These are phyloP conservation scores for Caenorhabditis imperialis DNA, from an alignment of 2,888 invertebrate genomes.

Conservation along the genomic window DNA sequence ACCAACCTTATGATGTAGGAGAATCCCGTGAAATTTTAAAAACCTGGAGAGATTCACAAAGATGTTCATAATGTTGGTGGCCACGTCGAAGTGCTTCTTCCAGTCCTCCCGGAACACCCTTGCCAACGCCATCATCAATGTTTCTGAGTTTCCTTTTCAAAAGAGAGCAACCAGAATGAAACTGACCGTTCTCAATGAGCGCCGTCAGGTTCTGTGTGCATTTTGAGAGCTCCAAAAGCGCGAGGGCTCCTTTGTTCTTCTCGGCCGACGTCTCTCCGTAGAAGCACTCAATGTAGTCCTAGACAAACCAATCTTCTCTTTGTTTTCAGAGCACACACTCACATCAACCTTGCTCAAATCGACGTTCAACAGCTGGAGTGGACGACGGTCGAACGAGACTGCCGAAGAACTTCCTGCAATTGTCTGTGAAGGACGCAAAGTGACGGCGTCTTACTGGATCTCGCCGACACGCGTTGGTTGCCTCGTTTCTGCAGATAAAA, in stretches of 20 bases:
- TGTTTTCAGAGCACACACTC: slow-evolving; percentile 9
- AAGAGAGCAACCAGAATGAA: background rate
- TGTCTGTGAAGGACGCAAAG: background rate
- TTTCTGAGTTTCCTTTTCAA: no score
- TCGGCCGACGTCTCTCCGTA: slow-evolving; percentile 89
- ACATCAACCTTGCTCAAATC: slow-evolving; percentile 64
- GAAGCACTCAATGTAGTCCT: slow-evolving; percentile 93
- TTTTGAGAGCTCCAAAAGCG: slow-evolving; percentile 91
- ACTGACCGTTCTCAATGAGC: slow-evolving; percentile 90
- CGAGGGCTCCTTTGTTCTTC: slow-evolving; percentile 90
- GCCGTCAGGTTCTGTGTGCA: slow-evolving; percentile 94
- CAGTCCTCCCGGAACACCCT: slow-evolving; percentile 97
- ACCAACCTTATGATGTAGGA: slow-evolving; percentile 92
- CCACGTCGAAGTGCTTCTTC: slow-evolving; percentile 94
- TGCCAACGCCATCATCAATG: slow-evolving; percentile 92
- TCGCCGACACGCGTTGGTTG: slow-evolving; percentile 9
- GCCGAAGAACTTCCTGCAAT: slow-evolving; percentile 62
- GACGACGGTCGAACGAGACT: slow-evolving; percentile 40
- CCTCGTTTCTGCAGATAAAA: slow-evolving; percentile 86
- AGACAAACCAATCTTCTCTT: slow-evolving; percentile 80
- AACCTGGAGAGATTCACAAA: slow-evolving; percentile 98
- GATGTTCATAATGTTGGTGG: slow-evolving; percentile 95
- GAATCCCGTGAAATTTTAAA: slow-evolving; percentile 92
- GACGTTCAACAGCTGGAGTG: slow-evolving; percentile 42
- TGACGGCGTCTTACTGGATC: slow-evolving; percentile 24